Percentiles rank a stretch among this genome's conserved stretches.
These are phyloP conservation scores for Platygyra sinensis DNA, from an alignment of 64 coral and sea anemone species.

Conservation along the genomic window DNA sequence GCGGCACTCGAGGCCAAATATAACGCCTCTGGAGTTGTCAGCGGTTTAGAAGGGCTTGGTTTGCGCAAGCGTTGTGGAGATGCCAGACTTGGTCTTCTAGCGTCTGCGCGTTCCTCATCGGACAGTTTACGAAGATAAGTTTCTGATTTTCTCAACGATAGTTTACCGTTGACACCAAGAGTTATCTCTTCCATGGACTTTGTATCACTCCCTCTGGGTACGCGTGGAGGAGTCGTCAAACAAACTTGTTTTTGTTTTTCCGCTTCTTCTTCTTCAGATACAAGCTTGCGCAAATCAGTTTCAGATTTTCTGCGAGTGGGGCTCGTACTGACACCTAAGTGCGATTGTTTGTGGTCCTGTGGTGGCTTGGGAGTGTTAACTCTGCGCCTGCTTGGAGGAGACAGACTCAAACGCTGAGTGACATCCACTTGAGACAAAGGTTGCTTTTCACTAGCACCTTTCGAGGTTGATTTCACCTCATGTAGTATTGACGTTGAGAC, in stretches of 20 bases:
- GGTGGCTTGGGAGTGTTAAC: neutral
- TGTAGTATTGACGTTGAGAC: neutral
- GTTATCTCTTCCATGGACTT: neutral
- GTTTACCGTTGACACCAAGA: neutral
- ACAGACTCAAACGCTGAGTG: neutral
- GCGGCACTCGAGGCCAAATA: neutral
- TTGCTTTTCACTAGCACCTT: neutral
- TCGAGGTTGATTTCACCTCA: neutral
- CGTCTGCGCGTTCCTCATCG: neutral
- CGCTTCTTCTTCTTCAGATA: neutral
- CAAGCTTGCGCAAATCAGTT: neutral
- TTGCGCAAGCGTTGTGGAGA: neutral
- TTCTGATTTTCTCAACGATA: neutral
- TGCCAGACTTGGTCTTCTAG: neutral
- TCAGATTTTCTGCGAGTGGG: slow-evolving; percentile 1
- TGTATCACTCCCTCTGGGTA: neutral
- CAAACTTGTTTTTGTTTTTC: neutral
- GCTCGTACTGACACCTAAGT: neutral
- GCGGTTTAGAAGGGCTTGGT: neutral
- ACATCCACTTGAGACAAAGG: neutral
- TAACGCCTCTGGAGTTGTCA: neutral
- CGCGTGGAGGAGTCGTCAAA: neutral
- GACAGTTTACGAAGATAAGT: slow-evolving; percentile 9
- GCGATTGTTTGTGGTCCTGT: neutral
- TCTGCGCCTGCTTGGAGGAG: neutral